These are phyloP conservation scores for Phainopepla nitens DNA, from an alignment of 2,113 vertebrate species.

Conservation along the genomic window DNA sequence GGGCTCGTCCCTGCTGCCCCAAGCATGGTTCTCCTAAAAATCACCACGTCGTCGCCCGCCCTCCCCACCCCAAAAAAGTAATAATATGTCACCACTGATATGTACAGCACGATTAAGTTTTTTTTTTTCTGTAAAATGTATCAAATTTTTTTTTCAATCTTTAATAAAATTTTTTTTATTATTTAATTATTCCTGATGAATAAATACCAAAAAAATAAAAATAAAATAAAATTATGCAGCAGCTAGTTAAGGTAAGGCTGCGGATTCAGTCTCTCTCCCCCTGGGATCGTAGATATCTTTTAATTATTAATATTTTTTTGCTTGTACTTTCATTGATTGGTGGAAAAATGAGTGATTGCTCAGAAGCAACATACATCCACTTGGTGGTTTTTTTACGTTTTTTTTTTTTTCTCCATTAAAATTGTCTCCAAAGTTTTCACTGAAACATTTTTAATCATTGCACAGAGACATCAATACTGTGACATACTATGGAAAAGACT, in stretches of 20 bases:
- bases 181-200: constrained; percentile 85
- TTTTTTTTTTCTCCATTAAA: constrained; percentile 65
- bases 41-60: constrained; percentile 64
- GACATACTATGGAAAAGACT: constrained; percentile 80
- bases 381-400: constrained; percentile 41
- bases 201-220: constrained; percentile 89
- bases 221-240: constrained; percentile 82
- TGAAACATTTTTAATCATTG: constrained; percentile 77
- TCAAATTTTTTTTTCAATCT: constrained; percentile 87
- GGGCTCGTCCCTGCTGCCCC: constrained; percentile 66
- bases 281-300: constrained; percentile 67
- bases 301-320: constrained; percentile 65
- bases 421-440: constrained; percentile 47
- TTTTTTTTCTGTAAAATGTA: constrained; percentile 82
- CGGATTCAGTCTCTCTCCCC: constrained; percentile 83
- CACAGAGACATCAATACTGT: constrained; percentile 86
- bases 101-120: constrained; percentile 82
- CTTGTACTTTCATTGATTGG: constrained; percentile 76
- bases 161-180: constrained; percentile 83
- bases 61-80: constrained; percentile 69
- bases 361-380: constrained; percentile 77
- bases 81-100: constrained; percentile 83
- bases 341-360: constrained; percentile 77
- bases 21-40: constrained; percentile 75
- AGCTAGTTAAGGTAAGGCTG: constrained; percentile 86